phyloP scores from a whole-genome alignment of 2,113 vertebrate species.

The Lates calcarifer region DNA sequence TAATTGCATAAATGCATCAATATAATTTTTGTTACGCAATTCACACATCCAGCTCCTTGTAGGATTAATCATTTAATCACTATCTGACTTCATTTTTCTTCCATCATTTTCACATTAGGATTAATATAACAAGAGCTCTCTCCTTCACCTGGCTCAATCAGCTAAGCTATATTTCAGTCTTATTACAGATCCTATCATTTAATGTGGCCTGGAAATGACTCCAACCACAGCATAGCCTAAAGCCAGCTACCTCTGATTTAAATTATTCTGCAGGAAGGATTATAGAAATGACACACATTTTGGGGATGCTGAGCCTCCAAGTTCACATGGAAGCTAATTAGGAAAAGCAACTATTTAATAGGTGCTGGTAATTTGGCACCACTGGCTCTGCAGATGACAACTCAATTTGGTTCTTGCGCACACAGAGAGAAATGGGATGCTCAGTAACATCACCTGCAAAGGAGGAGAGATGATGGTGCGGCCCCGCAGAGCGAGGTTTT shows the following conservation, averaged over 20 bases:
- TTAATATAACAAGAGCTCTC: constrained; percentile 61
- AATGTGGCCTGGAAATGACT: constrained; percentile 70
- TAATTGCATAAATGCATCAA: constrained; percentile 57
- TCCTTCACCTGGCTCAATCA: constrained; percentile 68
- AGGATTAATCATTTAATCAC: constrained; percentile 52
- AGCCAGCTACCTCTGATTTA: constrained; percentile 57
- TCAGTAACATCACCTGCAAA: constrained; percentile 4
- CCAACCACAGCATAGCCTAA: constrained; percentile 44
- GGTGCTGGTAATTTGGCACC: constrained; percentile 52
- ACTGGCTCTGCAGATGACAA: constrained; percentile 48
- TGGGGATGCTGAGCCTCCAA: constrained; percentile 38
- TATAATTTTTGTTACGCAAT: constrained; percentile 44
- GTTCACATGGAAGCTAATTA: constrained; percentile 72
- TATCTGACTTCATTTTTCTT: constrained; percentile 54
- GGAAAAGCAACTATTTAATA: constrained; percentile 70
- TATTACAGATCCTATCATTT: constrained; percentile 82
- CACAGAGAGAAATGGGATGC: constrained; percentile 1
- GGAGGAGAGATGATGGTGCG: not conserved
- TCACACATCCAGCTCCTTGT: constrained; percentile 20
- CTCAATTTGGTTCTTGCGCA: constrained; percentile 31
- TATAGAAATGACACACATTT: constrained; percentile 70
- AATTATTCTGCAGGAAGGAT: constrained; percentile 57
- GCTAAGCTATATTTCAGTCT: constrained; percentile 49
- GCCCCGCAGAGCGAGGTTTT: not conserved
- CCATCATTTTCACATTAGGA: constrained; percentile 65